phyloP scores from a whole-genome alignment of 2,797 vertebrate genomes.

The Liparis tanakae region DNA sequence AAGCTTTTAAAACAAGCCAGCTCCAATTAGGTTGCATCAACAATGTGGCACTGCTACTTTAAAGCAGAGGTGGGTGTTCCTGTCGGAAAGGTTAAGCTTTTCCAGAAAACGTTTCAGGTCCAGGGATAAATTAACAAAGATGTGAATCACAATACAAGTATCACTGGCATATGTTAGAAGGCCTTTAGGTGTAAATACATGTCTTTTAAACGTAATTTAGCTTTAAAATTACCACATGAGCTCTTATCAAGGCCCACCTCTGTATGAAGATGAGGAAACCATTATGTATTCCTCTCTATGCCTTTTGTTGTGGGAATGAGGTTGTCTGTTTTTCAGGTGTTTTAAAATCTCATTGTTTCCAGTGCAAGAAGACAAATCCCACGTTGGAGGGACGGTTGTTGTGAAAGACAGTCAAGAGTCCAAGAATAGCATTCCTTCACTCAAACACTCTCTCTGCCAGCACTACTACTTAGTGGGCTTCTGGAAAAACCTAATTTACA shows the following conservation, averaged over 20 bases:
- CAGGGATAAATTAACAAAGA: constrained; percentile 32
- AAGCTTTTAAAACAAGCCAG: constrained; percentile 53
- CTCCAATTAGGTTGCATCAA: constrained; percentile 62
- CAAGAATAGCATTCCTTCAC: constrained; percentile 34
- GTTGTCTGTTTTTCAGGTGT: not conserved
- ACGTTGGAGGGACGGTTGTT: constrained; percentile 15
- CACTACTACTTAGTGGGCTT: constrained; percentile 42
- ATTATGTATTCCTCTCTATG: not conserved
- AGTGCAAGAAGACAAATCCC: not conserved
- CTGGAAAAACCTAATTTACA: constrained; percentile 45
- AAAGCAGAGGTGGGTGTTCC: constrained; percentile 34
- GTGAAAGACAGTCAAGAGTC: constrained; percentile 27
- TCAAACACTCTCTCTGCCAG: constrained; percentile 24
- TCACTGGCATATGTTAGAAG: not conserved
- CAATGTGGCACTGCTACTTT: constrained; percentile 45
- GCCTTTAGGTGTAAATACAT: constrained; percentile 5
- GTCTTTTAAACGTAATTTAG: not conserved
- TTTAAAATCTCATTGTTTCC: constrained; percentile 24
- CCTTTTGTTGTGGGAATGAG: not conserved
- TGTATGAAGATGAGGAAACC: not conserved
- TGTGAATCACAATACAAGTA: not conserved
- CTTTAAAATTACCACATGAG: not conserved
- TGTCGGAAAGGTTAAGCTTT: constrained; percentile 39
- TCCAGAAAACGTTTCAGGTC: constrained; percentile 26
- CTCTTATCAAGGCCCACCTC: not conserved